These are phyloP conservation scores for Rotaria macrura DNA, from an alignment of 2,888 invertebrate species.

Conservation along the genomic window DNA sequence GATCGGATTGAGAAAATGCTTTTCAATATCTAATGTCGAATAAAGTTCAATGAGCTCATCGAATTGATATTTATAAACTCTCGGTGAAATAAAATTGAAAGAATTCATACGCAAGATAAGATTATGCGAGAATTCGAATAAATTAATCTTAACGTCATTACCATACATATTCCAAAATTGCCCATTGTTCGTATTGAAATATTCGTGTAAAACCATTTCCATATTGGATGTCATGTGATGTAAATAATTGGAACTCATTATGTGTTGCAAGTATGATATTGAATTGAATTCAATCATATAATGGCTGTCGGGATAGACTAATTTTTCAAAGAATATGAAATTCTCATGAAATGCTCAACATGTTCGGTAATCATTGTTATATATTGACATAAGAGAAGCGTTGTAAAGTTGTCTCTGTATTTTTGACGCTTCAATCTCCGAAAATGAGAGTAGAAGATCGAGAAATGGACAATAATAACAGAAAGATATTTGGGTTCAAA, in stretches of 20 bases:
- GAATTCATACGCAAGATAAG: background rate
- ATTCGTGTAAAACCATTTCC: background rate
- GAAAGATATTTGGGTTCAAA: background rate
- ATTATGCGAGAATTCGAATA: background rate
- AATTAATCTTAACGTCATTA: background rate
- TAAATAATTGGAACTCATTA: background rate
- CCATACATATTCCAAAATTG: background rate
- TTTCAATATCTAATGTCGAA: background rate
- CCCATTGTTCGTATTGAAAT: background rate
- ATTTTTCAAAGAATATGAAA: background rate
- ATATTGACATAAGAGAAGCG: background rate
- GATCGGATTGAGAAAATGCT: background rate
- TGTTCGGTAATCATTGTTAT: background rate
- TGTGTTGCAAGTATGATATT: background rate
- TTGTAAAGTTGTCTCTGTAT: background rate
- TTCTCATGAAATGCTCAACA: background rate
- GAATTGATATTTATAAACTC: background rate
- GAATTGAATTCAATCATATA: background rate
- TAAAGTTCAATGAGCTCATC: background rate
- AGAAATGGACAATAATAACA: background rate
- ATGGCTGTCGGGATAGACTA: background rate
- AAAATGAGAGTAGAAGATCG: background rate
- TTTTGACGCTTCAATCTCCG: background rate
- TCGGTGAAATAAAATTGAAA: background rate
- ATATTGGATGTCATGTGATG: background rate